A percentile compares a stretch with the other conserved stretches of the same genome.
phyloP scores from a whole-genome alignment of 2,113 vertebrate genomes.

The Meriones unguiculatus region DNA sequence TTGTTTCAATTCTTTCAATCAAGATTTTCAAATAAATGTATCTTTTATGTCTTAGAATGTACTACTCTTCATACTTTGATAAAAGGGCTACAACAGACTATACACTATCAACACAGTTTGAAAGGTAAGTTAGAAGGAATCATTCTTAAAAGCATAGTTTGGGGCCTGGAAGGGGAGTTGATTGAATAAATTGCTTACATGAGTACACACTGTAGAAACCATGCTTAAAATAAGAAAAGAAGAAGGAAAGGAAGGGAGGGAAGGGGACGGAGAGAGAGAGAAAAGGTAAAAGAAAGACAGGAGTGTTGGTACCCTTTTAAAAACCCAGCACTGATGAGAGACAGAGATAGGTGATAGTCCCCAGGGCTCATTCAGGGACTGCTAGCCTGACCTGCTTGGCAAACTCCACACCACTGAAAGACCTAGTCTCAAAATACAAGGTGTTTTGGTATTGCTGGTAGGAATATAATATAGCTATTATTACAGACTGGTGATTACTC shows the following conservation, averaged over 20 bases:
- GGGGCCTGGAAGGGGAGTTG: background rate
- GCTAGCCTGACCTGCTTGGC: background rate
- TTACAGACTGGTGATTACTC: background rate
- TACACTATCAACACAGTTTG: conserved; percentile 92
- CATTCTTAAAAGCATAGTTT: conserved; percentile 40
- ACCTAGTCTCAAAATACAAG: background rate
- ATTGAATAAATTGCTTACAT: background rate
- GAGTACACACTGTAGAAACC: background rate
- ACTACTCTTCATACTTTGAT: conserved; percentile 88
- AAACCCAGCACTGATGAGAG: background rate
- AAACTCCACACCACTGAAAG: background rate
- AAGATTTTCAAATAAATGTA: conserved; percentile 53
- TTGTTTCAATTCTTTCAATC: conserved; percentile 40
- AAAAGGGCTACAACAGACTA: conserved; percentile 90
- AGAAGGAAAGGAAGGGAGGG: background rate
- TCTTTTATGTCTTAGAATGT: conserved; percentile 90
- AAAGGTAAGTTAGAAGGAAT: conserved; percentile 89
- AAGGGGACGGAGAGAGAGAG: background rate
- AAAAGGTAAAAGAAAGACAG: background rate
- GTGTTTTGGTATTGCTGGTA: background rate
- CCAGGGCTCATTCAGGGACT: background rate
- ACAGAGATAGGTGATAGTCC: background rate
- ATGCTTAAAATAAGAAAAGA: background rate
- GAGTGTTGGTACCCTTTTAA: background rate
- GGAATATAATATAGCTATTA: background rate